Percentiles rank a stretch among this genome's conserved stretches.
Evolutionary conservation across 2,113 vertebrate genomes (phyloP).

Genomic region (Coptodon rendalli): DNA sequence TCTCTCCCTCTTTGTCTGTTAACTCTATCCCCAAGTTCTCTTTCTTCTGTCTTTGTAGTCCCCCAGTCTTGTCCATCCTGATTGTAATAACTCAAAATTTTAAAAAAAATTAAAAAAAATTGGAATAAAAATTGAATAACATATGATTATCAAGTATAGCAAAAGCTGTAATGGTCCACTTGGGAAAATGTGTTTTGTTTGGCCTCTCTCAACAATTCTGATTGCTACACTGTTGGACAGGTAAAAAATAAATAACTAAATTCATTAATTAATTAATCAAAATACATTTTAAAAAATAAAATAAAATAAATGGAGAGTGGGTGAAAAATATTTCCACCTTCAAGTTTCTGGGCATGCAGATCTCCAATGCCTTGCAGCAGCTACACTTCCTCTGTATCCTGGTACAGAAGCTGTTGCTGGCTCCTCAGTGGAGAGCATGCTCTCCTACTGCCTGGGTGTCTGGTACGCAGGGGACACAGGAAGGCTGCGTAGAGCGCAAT

Average conservation of each 20-base stretch:
- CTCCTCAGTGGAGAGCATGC: background rate
- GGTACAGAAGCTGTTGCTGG: background rate
- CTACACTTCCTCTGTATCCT: background rate
- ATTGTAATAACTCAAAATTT: no score
- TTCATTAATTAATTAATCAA: background rate
- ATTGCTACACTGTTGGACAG: background rate
- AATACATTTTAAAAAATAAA: rapidly evolving
- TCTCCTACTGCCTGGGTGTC: background rate
- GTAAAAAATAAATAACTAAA: rapidly evolving
- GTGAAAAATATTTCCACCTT: background rate
- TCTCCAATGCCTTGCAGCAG: background rate
- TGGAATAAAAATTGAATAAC: no score
- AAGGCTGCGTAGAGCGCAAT: background rate
- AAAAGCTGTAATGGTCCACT: no score
- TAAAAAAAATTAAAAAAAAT: no score
- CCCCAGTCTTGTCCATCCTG: no score
- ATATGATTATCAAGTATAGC: no score
- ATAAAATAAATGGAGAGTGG: background rate
- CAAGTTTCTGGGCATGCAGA: background rate
- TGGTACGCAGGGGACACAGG: background rate
- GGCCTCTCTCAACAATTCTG: background rate
- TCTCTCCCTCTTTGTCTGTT: no score
- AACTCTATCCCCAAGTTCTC: no score
- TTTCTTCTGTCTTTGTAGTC: no score
- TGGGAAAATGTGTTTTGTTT: no score